Evolutionary conservation across 2,797 vertebrate genomes (phyloP).

Genomic region (Nasua narica): DNA sequence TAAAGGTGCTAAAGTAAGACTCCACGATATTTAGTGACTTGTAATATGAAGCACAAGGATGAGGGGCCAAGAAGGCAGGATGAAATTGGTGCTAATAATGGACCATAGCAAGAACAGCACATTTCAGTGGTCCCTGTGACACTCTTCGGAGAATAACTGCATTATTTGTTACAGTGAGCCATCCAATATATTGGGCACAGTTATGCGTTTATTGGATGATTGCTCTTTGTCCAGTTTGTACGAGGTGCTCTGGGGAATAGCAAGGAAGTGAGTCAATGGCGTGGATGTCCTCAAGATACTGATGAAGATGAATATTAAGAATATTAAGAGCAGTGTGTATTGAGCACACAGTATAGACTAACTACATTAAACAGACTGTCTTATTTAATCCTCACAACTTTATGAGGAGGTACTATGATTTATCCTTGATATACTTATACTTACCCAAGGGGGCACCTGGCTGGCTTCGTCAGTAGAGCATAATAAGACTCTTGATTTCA

Average conservation of each 20-base stretch:
- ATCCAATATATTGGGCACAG: neutral
- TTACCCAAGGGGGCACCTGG: neutral
- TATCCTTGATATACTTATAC: neutral
- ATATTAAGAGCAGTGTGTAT: neutral
- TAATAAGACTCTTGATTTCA: neutral
- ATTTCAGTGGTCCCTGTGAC: neutral
- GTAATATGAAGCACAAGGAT: neutral
- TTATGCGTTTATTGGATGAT: neutral
- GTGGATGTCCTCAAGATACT: neutral
- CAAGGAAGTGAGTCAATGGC: neutral
- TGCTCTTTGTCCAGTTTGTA: neutral
- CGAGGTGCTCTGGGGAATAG: neutral
- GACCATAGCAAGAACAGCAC: neutral
- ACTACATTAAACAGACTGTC: neutral
- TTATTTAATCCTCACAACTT: conserved; percentile 12
- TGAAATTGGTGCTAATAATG: neutral
- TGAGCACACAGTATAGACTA: neutral
- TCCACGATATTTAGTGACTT: neutral
- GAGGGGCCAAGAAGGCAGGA: neutral
- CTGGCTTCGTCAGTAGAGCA: neutral
- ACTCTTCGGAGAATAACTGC: neutral
- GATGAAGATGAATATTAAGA: neutral
- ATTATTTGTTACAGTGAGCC: neutral
- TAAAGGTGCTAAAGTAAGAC: neutral
- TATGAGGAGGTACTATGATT: neutral